Evolutionary conservation across 1,140 invertebrate genomes (phyloP), one percentile per base, ranked within the genome.

Genomic region (Melipona quadrifasciata): DNA sequence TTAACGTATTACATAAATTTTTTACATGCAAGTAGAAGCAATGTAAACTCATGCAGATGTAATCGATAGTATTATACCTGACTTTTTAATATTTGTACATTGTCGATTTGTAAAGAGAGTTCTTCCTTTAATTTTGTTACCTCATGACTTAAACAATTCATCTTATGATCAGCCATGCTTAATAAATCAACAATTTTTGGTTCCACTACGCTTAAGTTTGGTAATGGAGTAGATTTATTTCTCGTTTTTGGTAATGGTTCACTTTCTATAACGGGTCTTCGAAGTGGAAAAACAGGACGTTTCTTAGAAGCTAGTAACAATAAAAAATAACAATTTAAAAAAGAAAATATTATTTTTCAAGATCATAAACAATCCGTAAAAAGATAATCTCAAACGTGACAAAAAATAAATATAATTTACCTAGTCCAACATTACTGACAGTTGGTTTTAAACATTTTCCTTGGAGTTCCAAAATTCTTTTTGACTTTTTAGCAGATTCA

Each of bases 401-500:
- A 19, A 19, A 17, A 31, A 53, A 73, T n/a, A 65, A 65, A 70
- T 83, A 65, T 57, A 47, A 87, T n/a, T 90, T 91, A 93, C 92
- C 92, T 65, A 95, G 87, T 75, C 90, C 91, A 76, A 89, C 87
- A 87, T 95, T 95, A 71, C 86, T 92, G 65, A 95, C 90, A 34
- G 92, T 90, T 31, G 94, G 95, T 86, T 96, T 95, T 65, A 95
- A 94, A 87, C 95, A 96, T 92, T 96, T 96, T 79, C 96, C 95
- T 82, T 96, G 95, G 27, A 96, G 91, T 75, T 96, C 94, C 6
- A 96, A 92, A 87, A 96, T 96, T 84, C 94, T 94, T 82, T 95
- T 95, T 1, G 94, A 95, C 81, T 96, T 96, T 61, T 95, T 95
- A 17, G 95, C 93, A 5, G 95, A 95, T 82, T 96, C 96, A 39